These are phyloP conservation scores for Monomorium pharaonis DNA, from an alignment of 1,140 invertebrate genomes.

Conservation along the genomic window DNA sequence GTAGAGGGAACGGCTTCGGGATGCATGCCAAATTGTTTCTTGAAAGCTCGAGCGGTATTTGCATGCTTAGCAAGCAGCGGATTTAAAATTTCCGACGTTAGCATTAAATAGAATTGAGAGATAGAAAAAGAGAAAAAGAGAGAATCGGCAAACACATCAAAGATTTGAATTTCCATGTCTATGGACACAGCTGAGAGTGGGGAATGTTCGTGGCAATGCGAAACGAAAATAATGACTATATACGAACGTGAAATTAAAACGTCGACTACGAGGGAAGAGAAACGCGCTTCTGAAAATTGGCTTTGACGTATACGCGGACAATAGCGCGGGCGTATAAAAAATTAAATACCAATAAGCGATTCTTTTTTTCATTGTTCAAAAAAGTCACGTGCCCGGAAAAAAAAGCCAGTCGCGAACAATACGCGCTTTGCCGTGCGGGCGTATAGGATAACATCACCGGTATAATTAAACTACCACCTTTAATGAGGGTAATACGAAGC, in stretches of 20 bases:
- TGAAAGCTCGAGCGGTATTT: constrained; percentile 37
- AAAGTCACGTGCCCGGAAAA: neutral
- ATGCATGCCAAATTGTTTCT: constrained; percentile 21
- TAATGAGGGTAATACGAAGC: constrained; percentile 49
- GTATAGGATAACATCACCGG: neutral
- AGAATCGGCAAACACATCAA: constrained; percentile 10
- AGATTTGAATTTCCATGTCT: constrained; percentile 18
- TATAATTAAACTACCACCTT: constrained; percentile 1
- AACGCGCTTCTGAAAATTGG: neutral
- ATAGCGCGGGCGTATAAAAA: constrained; percentile 52
- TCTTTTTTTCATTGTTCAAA: constrained; percentile 59
- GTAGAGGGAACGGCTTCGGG: neutral
- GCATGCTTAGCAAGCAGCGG: neutral
- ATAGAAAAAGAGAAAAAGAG: neutral
- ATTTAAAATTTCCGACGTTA: constrained; percentile 21
- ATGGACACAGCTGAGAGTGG: neutral
- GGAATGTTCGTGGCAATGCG: neutral
- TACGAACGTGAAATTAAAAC: neutral
- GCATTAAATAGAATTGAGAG: constrained; percentile 29
- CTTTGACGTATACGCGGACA: neutral
- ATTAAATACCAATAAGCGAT: constrained; percentile 67
- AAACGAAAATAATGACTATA: neutral
- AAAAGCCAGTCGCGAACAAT: constrained; percentile 6
- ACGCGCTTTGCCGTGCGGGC: neutral
- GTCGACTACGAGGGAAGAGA: neutral